These are phyloP conservation scores for Smutsia gigantea DNA, from an alignment of 2,797 vertebrate genomes.

Conservation along the genomic window DNA sequence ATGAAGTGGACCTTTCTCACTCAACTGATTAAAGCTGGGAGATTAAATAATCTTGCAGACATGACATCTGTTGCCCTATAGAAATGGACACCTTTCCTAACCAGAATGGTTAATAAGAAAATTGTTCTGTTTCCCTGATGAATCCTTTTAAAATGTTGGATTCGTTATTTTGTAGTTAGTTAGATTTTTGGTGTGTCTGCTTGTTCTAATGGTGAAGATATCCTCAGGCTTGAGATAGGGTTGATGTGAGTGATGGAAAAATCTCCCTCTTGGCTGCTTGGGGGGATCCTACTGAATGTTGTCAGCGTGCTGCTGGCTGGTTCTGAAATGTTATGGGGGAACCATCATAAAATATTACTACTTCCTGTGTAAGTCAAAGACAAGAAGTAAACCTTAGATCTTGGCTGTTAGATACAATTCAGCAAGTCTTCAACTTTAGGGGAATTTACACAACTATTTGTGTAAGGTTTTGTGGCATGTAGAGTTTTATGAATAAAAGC, in stretches of 20 bases:
- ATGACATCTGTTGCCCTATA: constrained; percentile 56
- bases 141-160: background rate
- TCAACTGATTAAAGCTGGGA: constrained; percentile 72
- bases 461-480: background rate
- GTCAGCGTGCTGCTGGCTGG: background rate
- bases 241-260: background rate
- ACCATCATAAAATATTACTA: background rate
- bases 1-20: constrained; percentile 67
- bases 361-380: background rate
- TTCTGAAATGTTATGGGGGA: background rate
- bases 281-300: background rate
- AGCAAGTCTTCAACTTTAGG: background rate
- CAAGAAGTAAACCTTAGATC: background rate
- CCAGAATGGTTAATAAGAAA: background rate
- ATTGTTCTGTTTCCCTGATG: background rate
- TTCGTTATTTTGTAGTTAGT: constrained; percentile 21
- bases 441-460: background rate
- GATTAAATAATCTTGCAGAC: constrained; percentile 69
- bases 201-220: background rate
- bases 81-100: constrained; percentile 62
- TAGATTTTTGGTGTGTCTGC: background rate
- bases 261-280: background rate
- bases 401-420: background rate
- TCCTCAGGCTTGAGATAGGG: background rate
- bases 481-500: background rate